Conservation (phyloP, 2,113 vertebrate genomes). For the Neotragus pygmaeus region DNA sequence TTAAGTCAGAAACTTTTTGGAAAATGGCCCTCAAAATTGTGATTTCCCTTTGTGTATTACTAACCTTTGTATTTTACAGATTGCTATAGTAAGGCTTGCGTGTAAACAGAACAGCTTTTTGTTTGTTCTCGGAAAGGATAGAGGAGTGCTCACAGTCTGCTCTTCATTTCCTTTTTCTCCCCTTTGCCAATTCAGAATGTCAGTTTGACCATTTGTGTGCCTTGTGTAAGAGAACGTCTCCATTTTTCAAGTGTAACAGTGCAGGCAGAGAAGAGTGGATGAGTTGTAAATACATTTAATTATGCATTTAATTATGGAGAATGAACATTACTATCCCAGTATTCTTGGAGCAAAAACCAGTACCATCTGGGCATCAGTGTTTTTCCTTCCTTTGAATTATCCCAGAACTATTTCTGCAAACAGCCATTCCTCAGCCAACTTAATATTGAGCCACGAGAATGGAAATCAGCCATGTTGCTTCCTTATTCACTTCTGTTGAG, state of each 20-base stretch:
- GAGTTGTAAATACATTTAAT: not conserved
- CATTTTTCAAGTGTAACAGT: conserved; percentile 15
- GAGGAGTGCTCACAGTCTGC: conserved; percentile 4
- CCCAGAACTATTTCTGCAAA: conserved; percentile 48
- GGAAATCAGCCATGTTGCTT: conserved; percentile 58
- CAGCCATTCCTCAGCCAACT: conserved; percentile 46
- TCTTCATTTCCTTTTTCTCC: conserved; percentile 2
- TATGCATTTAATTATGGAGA: conserved; percentile 31
- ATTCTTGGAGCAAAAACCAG: conserved; percentile 38
- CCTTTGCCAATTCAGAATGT: conserved; percentile 14
- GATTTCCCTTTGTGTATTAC: not conserved
- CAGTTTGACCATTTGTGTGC: conserved; percentile 8
- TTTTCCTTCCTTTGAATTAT: conserved; percentile 27
- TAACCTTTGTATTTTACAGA: not conserved
- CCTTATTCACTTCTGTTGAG: conserved; percentile 62
- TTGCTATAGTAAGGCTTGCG: not conserved
- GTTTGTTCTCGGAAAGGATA: conserved; percentile 20
- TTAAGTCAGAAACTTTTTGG: conserved; percentile 21
- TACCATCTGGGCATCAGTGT: conserved; percentile 34
- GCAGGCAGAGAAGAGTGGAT: not conserved
- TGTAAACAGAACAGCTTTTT: not conserved
- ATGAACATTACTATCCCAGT: conserved; percentile 13
- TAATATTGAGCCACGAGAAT: conserved; percentile 31
- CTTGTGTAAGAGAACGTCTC: not conserved
- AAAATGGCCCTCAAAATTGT: not conserved